Evolutionary conservation across 1,140 invertebrate species (phyloP), one percentile per base, ranked within the genome.

Genomic region (Bradysia coprophila): DNA sequence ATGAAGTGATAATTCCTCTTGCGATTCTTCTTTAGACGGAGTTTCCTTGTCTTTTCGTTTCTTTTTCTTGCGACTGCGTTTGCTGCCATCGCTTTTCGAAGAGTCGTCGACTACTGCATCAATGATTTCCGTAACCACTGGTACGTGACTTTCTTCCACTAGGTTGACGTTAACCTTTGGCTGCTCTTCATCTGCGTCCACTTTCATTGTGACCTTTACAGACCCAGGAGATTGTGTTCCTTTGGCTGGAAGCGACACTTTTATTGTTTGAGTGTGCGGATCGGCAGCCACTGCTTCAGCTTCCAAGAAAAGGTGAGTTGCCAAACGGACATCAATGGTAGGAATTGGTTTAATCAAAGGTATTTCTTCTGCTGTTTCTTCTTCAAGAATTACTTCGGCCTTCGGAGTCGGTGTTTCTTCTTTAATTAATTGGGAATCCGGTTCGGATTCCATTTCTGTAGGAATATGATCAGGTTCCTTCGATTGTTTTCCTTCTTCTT

Each of bases 11-110:
- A 13, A 32, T 4, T 32, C 16, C 11, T 41, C 40, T 32, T 9
- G 16, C 21, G 36, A 19, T 38, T 54, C 24, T 28, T 28, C 6
- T 28, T 6, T 8, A 6, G 24, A 28, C 13, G 24, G 24, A 10
- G 16, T n/a, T 15, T 37, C 24, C 21, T 43, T 44, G 13, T 41
- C 52, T 52, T 49, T 59, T 57, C 51, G 56, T 46, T 61, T 61
- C 54, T 60, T 60, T 56, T 54, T 59, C 57, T 60, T 60, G 50
- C 52, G 51, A 56, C 51, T 56, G 51, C 55, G 53, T 45, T 57
- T 59, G 22, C 44, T 49, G 36, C 55, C 50, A 42, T 51, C 51
- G 20, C 42, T 47, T 40, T 56, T 53, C 1, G 45, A 38, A 28
- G 6, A 8, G 6, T 28, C 24, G 6, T 28, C 24, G 6, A 28